Evolutionary conservation across 2,797 vertebrate genomes (phyloP).

Genomic region (Prionace glauca): DNA sequence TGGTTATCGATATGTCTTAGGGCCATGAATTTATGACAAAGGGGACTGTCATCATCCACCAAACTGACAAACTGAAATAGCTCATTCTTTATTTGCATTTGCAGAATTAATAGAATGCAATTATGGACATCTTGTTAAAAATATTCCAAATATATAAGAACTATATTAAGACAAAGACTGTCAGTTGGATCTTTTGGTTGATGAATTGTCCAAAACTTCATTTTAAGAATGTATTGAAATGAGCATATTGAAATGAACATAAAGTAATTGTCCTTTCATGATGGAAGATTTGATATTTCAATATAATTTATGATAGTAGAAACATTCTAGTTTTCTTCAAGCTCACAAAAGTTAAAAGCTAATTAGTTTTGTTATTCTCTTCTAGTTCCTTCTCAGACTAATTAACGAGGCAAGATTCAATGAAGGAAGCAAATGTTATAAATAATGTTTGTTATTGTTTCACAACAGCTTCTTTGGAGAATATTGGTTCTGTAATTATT

Average conservation of each 20-base stretch:
- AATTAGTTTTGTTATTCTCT: conserved; percentile 54
- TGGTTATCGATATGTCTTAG: not conserved
- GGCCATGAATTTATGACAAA: not conserved
- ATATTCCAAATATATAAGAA: not conserved
- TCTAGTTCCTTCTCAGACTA: conserved; percentile 49
- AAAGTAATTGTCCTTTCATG: not conserved
- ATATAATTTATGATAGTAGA: not conserved
- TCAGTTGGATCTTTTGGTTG: not conserved
- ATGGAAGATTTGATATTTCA: not conserved
- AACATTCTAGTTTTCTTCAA: conserved; percentile 45
- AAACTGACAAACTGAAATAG: not conserved
- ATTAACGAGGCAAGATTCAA: conserved; percentile 57
- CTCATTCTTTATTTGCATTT: not conserved
- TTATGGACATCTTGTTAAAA: not conserved
- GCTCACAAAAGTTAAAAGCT: conserved; percentile 51
- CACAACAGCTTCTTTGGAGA: conserved; percentile 48
- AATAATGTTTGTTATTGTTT: conserved; percentile 35
- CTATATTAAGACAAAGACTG: not conserved
- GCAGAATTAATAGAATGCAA: not conserved
- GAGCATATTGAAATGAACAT: not conserved
- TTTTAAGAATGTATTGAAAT: conserved; percentile 13
- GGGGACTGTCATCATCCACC: not conserved
- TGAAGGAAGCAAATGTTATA: conserved; percentile 44
- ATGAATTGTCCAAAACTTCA: not conserved
- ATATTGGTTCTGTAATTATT: conserved; percentile 52